Evolutionary conservation across 2,797 vertebrate genomes (phyloP).

Genomic region (Mormyrus proboscirostris): DNA sequence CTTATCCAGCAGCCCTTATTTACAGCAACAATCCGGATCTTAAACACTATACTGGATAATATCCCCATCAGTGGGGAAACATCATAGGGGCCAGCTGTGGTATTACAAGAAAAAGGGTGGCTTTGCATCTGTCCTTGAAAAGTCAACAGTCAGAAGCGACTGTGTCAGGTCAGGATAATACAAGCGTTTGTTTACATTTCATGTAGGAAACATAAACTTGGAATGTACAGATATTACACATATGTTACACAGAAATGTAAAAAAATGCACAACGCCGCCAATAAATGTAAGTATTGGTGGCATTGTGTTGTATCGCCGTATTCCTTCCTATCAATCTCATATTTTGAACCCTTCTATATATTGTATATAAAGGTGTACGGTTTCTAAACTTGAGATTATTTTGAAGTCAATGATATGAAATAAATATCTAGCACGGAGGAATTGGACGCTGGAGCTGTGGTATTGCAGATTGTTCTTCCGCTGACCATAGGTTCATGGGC

Average conservation of each 20-base stretch:
- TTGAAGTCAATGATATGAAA: not conserved
- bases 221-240: conserved; percentile 69
- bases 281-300: not conserved
- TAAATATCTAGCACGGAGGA: not conserved
- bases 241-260: conserved; percentile 37
- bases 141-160: conserved; percentile 33
- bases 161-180: conserved; percentile 40
- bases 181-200: conserved; percentile 13
- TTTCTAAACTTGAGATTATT: not conserved
- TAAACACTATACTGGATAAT: conserved; percentile 62
- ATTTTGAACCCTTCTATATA: not conserved
- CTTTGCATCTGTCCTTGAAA: conserved; percentile 45
- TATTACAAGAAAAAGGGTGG: conserved; percentile 43
- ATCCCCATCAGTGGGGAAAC: conserved; percentile 48
- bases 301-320: not conserved
- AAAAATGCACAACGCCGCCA: not conserved
- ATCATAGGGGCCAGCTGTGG: conserved; percentile 40
- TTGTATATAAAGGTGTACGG: not conserved
- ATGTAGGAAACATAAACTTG: conserved; percentile 49
- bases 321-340: not conserved
- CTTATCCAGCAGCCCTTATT: conserved; percentile 55
- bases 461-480: conserved; percentile 16
- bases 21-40: conserved; percentile 61
- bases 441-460: not conserved
- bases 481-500: conserved; percentile 37